Base-by-base conservation (phyloP, 2,888 invertebrate genomes). In the Himalopsyche japonica region DNA sequence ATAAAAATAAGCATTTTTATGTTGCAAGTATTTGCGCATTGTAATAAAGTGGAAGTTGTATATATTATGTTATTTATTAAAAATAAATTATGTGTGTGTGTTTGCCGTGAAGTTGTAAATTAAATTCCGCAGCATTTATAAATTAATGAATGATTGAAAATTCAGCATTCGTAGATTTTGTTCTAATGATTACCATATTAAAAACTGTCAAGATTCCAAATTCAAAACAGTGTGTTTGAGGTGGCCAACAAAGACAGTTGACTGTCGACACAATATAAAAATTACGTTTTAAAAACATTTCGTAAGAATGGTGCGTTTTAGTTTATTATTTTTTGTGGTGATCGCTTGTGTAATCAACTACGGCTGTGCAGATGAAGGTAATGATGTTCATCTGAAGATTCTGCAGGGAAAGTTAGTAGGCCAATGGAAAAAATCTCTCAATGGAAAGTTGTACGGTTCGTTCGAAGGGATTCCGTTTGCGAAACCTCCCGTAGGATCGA, bases 391-490 rank as follows among this genome's bases (percentile, higher is more conserved):
- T 3, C 12, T 84, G 2, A 89, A 90, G 82, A 89, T 92, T 0
- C 87, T 89, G 2, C 89, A 91, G 81, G 92, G 92, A 0, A 80
- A 90, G 0, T 84, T 92, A 0, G 90, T 90, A 80, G 92, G 92
- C 0, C 81, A 89, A 0, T 92, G 92, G 92, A 90, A 90, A 83
- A 88, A 89, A 1, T 91, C 92, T 0, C 89, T 90, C 1, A 90
- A 90, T 77, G 91, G 92, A 30, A 88, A 92, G 86, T 88, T 89
- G 0, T 94, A 91, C 87, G 93, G 93, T 10, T 93, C 94, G 49
- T 95, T 94, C 87, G 91, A 93, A 87, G 95, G 95, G 0, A 90
- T 95, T 78, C 95, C 95, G 0, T 95, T 94, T 88, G 95, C 95
- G 0, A 89, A 93, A 81, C 93, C 95, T 18, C 95, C 95, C 0